Evolutionary conservation across 2,888 invertebrate species (phyloP), one percentile per base, ranked within the genome.

Genomic region (Pediacus dermestoides): DNA sequence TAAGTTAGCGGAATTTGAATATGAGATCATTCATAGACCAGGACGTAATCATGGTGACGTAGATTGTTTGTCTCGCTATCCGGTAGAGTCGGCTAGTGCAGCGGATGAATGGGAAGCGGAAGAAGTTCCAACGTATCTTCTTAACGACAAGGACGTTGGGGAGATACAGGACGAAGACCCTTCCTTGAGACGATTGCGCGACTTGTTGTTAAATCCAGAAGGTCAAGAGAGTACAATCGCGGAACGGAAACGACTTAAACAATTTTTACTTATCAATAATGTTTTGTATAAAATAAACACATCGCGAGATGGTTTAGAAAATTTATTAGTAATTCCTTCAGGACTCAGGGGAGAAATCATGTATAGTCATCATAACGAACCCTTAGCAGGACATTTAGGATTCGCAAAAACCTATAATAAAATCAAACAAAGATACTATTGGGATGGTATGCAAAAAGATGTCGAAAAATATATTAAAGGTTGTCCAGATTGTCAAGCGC

Each of bases 261-360:
- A 48, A 28, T 52, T 42, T 30, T 48, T 2, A 9, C 12, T 50
- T 10, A 31, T 32, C 2, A 26, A 50, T 13, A 42, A 30, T 2
- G 36, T 48, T 2, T 31, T 53, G 6, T 50, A 52, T 25, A 46
- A 42, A 30, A 36, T 11, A n/a, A 46, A 42, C 31, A 3, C 34
- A 6, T 25, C 11, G 1, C n/a, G 11, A 6, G 21, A 22, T 1
- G 49, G 49, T n/a, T 7, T n/a, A 15, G 30, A 39, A 9, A 23
- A 48, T 21, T 21, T 53, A 8, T 23, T 54, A 14, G 48, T 52
- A 8, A 46, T 52, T 7, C 51, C 51, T n/a, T n/a, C n/a, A n/a
- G n/a, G n/a, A n/a, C n/a, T n/a, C n/a, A n/a, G n/a, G n/a, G n/a
- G n/a, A n/a, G 23, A 23, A 6, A 23, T 23, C 8, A 4, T 23